Evolutionary conservation across 2,797 vertebrate species (phyloP).

Genomic region (Oophaga sylvatica): DNA sequence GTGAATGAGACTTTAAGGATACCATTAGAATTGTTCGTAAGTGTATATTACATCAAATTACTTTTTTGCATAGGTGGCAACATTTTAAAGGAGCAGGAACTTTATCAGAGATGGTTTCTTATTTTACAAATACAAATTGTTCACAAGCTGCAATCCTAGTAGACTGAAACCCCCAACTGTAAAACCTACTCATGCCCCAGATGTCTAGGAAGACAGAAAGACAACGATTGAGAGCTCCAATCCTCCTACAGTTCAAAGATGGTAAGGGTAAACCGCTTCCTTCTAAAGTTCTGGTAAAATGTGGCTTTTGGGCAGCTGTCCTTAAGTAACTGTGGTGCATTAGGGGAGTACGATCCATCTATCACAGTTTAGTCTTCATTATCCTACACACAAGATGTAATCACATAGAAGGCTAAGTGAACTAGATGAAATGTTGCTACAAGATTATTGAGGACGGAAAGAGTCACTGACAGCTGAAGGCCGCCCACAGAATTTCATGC

Average conservation of each 20-base stretch:
- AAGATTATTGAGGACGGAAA: constrained; percentile 25
- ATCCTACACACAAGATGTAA: background rate
- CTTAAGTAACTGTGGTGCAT: background rate
- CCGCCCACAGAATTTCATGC: constrained; percentile 53
- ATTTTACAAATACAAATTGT: background rate
- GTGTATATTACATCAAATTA: too few species aligned
- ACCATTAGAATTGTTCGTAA: too few species aligned
- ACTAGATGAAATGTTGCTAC: background rate
- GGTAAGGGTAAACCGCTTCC: background rate
- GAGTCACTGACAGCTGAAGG: constrained; percentile 50
- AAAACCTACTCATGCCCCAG: background rate
- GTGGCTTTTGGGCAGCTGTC: background rate
- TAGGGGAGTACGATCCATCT: background rate
- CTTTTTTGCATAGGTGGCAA: too few species aligned
- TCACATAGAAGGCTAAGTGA: background rate
- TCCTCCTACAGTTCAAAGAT: background rate
- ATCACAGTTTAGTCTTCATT: background rate
- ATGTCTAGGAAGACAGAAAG: background rate
- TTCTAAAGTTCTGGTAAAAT: background rate
- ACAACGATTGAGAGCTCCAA: background rate
- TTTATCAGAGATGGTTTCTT: background rate
- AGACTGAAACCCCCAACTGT: background rate
- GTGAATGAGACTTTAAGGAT: too few species aligned
- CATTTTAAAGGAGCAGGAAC: too few species aligned
- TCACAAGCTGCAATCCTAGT: background rate